These are phyloP conservation scores for Melozone crissalis DNA, from an alignment of 2,113 vertebrate species.

Conservation along the genomic window DNA sequence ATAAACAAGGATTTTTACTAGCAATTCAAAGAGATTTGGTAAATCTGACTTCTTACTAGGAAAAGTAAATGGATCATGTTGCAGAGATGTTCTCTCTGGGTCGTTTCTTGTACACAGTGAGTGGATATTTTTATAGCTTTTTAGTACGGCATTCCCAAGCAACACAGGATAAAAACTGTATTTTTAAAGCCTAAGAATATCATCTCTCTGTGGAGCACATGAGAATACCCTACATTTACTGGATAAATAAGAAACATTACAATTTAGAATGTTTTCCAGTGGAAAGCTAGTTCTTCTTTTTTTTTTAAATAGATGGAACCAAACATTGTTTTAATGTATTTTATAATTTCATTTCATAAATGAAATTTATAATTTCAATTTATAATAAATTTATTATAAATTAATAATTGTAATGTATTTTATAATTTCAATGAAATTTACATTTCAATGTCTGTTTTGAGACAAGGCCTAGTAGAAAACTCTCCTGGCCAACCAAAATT, in stretches of 20 bases:
- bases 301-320: not conserved
- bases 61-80: not conserved
- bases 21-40: constrained; percentile 26
- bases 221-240: not conserved
- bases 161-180: not conserved
- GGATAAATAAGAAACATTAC: not conserved
- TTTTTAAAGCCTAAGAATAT: not conserved
- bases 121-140: not conserved
- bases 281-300: not conserved
- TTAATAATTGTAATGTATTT: not conserved
- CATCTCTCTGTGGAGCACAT: not conserved
- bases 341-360: not conserved
- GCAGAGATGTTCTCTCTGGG: not conserved
- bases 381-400: no score
- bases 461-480: not conserved
- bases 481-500: not conserved
- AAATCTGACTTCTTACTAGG: constrained; percentile 33
- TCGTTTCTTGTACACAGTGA: not conserved
- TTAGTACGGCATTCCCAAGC: not conserved
- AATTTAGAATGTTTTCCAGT: not conserved
- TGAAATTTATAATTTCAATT: no score
- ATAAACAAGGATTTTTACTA: constrained; percentile 64
- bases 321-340: not conserved
- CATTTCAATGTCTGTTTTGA: not conserved
- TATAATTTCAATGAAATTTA: not conserved